Percentiles rank a stretch among this genome's conserved stretches.
Conservation (phyloP, 2,113 vertebrate genomes). For the Sardina pilchardus region DNA sequence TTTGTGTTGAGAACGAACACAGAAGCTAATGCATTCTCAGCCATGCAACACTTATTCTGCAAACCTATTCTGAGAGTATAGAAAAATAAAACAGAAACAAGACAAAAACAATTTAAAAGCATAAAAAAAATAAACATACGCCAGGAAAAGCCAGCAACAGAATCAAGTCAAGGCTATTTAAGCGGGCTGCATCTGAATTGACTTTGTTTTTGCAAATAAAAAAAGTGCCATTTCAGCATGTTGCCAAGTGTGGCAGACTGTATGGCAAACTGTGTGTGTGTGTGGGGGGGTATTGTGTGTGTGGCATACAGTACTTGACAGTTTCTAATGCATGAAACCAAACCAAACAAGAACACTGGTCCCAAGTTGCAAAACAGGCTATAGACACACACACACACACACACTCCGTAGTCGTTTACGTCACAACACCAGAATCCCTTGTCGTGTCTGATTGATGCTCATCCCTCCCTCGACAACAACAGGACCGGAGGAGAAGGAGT, state of each 20-base stretch:
- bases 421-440: background rate
- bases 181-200: slow-evolving; percentile 39
- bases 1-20: slow-evolving; percentile 1
- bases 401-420: background rate
- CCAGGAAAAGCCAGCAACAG: background rate
- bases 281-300: background rate
- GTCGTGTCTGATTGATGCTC: background rate
- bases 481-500: background rate
- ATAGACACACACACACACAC: background rate
- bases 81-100: background rate
- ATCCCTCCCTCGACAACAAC: background rate
- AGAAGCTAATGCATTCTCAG: background rate
- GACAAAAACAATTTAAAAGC: background rate
- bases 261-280: background rate
- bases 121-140: background rate
- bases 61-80: slow-evolving; percentile 24
- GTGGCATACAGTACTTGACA: slow-evolving; percentile 4
- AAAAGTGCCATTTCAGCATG: slow-evolving; percentile 8
- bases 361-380: slow-evolving; percentile 8
- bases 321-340: background rate
- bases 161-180: slow-evolving; percentile 55
- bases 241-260: background rate
- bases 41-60: background rate
- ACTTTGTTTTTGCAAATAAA: background rate
- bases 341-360: background rate